These are phyloP conservation scores for Corythaeola cristata DNA, from an alignment of 2,113 vertebrate genomes.

Conservation along the genomic window DNA sequence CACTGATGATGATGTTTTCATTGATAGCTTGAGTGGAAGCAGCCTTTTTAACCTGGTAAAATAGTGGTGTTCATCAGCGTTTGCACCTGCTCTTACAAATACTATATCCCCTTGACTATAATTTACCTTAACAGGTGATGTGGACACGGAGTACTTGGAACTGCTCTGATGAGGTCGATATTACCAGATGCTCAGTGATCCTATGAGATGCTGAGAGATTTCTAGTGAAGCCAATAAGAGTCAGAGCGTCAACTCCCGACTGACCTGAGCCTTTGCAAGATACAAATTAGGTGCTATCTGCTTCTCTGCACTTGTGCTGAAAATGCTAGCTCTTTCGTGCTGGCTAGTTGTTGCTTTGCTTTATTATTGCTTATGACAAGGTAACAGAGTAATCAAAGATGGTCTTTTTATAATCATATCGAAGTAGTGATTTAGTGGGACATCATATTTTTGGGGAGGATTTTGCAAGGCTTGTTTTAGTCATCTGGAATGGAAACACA, in stretches of 20 bases:
- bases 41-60: not conserved
- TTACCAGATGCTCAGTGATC: not conserved
- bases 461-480: conserved; percentile 31
- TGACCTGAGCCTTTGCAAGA: not conserved
- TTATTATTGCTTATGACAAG: conserved; percentile 24
- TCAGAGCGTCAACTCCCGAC: not conserved
- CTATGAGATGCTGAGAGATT: not conserved
- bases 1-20: not conserved
- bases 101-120: not conserved
- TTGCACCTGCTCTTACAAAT: not conserved
- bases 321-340: not conserved
- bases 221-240: not conserved
- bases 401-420: not conserved
- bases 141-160: not conserved
- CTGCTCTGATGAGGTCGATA: not conserved
- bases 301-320: not conserved
- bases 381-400: conserved; percentile 2
- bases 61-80: not conserved
- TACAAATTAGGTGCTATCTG: conserved; percentile 3
- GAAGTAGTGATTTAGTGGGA: not conserved
- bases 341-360: not conserved
- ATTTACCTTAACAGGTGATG: not conserved
- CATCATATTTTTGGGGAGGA: not conserved
- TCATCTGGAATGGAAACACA: conserved; percentile 2
- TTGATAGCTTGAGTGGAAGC: not conserved